Conservation (phyloP, 2,113 vertebrate species). For the Scortum barcoo region DNA sequence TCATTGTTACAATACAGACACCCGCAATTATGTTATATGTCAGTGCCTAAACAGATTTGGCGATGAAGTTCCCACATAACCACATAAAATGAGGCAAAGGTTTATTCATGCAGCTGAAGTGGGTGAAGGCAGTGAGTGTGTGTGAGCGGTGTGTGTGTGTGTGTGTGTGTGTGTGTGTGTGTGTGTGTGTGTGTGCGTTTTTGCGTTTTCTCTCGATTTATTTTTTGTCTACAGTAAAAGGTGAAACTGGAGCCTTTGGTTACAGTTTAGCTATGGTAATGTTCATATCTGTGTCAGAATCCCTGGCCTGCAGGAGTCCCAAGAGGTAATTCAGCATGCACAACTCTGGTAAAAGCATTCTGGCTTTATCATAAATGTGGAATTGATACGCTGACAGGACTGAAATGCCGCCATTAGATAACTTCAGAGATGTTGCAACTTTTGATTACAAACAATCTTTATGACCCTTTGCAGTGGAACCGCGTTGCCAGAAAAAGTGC, state of each 20-base stretch:
- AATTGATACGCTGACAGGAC: neutral
- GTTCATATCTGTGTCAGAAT: conserved; percentile 9
- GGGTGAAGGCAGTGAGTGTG: too few species aligned
- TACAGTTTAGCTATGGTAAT: neutral
- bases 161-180: too few species aligned
- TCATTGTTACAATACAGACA: conserved; percentile 44
- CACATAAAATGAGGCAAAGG: neutral
- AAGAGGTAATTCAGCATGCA: conserved; percentile 13
- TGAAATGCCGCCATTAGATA: neutral
- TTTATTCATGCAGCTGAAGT: neutral
- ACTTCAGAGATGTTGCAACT: neutral
- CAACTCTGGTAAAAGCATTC: neutral
- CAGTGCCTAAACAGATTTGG: conserved; percentile 8
- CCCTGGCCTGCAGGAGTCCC: neutral
- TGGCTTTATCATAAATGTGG: conserved; percentile 4
- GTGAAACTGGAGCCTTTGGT: conserved; percentile 24
- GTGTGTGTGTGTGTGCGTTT: too few species aligned
- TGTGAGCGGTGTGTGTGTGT: too few species aligned
- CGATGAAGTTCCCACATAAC: neutral
- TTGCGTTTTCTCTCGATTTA: conserved; percentile 9
- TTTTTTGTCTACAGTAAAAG: neutral
- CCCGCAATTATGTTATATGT: neutral
- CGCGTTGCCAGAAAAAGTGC: neutral
- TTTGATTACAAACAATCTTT: conserved; percentile 35
- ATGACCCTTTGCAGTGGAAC: conserved; percentile 26